phyloP scores from a whole-genome alignment of 2,113 vertebrate species.

The Aptenodytes forsteri region DNA sequence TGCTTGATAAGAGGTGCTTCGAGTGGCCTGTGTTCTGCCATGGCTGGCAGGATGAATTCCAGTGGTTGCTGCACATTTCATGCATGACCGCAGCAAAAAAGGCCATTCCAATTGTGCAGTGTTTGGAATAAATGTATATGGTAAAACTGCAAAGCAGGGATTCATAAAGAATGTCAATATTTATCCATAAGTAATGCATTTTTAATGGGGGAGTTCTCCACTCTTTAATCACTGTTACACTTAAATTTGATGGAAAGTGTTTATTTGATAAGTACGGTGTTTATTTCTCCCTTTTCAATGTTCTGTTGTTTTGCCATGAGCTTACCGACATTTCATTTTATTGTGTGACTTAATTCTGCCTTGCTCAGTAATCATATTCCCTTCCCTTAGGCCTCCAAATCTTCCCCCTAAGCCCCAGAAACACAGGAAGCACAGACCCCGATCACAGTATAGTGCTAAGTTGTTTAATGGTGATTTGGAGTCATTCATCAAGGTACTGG shows the following conservation, averaged over 20 bases:
- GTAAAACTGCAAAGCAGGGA: not conserved
- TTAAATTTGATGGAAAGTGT: not conserved
- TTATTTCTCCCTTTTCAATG: not conserved
- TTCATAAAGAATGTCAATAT: not conserved
- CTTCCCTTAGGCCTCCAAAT: slow-evolving; percentile 90
- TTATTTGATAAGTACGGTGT: not conserved
- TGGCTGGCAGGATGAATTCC: slow-evolving; percentile 1
- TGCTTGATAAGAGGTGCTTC: not conserved
- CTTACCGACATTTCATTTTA: slow-evolving; percentile 56
- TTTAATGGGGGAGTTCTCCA: not conserved
- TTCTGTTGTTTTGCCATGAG: slow-evolving; percentile 47
- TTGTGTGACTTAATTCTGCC: slow-evolving; percentile 55
- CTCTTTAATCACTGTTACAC: not conserved
- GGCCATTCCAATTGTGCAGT: not conserved
- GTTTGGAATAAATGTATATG: not conserved
- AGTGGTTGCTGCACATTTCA: not conserved
- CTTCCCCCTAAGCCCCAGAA: slow-evolving; percentile 89
- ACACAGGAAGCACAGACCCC: slow-evolving; percentile 88
- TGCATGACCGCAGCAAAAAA: not conserved
- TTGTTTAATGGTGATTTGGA: slow-evolving; percentile 98
- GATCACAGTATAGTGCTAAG: slow-evolving; percentile 91
- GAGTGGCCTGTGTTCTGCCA: not conserved
- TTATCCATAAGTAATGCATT: not conserved
- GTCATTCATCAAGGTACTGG: slow-evolving; percentile 93
- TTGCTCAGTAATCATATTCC: slow-evolving; percentile 80